Conservation (phyloP, 2,888 invertebrate genomes). For the Drosophila siamana region DNA sequence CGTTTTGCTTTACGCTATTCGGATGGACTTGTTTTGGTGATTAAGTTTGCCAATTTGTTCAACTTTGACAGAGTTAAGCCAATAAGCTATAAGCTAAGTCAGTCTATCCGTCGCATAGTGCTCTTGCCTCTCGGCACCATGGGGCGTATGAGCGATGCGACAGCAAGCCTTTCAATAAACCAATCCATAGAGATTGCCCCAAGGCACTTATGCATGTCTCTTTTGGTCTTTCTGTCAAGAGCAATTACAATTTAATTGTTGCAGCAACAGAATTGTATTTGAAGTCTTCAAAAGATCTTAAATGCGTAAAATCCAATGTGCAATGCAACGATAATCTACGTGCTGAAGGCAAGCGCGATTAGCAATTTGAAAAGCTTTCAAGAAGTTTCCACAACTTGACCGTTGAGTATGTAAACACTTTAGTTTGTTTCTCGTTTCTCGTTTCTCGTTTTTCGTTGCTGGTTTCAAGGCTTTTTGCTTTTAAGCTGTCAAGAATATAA, state of each 20-base stretch:
- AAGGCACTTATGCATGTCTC: neutral
- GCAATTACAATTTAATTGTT: neutral
- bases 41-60: slow-evolving; percentile 55
- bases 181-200: slow-evolving; percentile 39
- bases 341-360: neutral
- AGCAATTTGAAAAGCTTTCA: neutral
- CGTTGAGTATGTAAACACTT: neutral
- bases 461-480: neutral
- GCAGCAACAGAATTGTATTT: neutral
- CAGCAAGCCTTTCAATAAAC: neutral
- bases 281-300: neutral
- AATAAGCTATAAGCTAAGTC: slow-evolving; percentile 34
- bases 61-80: slow-evolving; percentile 36
- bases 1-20: slow-evolving; percentile 16
- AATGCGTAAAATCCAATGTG: neutral
- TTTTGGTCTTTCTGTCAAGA: too few relatives aligned
- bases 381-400: neutral
- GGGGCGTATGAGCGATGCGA: slow-evolving; percentile 13
- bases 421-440: neutral
- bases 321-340: neutral
- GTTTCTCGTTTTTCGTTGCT: too few relatives aligned
- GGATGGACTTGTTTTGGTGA: slow-evolving; percentile 53
- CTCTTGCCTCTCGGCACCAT: neutral
- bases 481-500: slow-evolving; percentile 2
- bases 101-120: slow-evolving; percentile 19